Percentiles rank a stretch among this genome's conserved stretches.
These are phyloP conservation scores for Caenorhabditis plicata DNA, from an alignment of 2,888 invertebrate species.

Conservation along the genomic window DNA sequence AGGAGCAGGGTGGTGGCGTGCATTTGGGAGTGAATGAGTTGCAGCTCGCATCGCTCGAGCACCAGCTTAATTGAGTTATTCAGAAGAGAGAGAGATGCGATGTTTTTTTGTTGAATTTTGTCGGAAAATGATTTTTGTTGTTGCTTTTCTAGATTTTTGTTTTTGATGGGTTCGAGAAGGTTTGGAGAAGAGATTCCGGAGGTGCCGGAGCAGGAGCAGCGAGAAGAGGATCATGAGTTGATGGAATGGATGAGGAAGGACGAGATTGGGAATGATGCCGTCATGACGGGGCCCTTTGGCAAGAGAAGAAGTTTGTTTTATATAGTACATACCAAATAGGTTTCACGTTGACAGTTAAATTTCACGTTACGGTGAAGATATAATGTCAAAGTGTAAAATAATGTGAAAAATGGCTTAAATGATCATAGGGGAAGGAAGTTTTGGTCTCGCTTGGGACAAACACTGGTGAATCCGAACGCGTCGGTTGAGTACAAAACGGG, in stretches of 20 bases:
- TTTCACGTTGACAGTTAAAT: too few relatives aligned
- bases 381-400: too few relatives aligned
- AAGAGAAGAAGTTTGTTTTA: conserved; percentile 20
- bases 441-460: too few relatives aligned
- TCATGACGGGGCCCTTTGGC: conserved; percentile 36
- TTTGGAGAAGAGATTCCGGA: conserved; percentile 45
- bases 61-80: conserved; percentile 18
- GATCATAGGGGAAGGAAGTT: too few relatives aligned
- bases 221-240: neutral
- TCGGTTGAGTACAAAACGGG: too few relatives aligned
- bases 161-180: conserved; percentile 27
- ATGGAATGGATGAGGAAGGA: conserved; percentile 35
- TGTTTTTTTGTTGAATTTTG: neutral
- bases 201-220: neutral
- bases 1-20: conserved; percentile 35
- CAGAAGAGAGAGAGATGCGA: conserved; percentile 3
- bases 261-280: conserved; percentile 33
- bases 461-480: too few relatives aligned
- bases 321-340: too few relatives aligned
- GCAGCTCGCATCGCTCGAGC: neutral
- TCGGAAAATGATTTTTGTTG: too few relatives aligned
- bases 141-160: too few relatives aligned
- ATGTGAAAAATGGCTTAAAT: too few relatives aligned
- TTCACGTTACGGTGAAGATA: too few relatives aligned
- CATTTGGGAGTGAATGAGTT: conserved; percentile 8